These are phyloP conservation scores for Podarcis muralis DNA, from an alignment of 2,113 vertebrate genomes.

Conservation along the genomic window DNA sequence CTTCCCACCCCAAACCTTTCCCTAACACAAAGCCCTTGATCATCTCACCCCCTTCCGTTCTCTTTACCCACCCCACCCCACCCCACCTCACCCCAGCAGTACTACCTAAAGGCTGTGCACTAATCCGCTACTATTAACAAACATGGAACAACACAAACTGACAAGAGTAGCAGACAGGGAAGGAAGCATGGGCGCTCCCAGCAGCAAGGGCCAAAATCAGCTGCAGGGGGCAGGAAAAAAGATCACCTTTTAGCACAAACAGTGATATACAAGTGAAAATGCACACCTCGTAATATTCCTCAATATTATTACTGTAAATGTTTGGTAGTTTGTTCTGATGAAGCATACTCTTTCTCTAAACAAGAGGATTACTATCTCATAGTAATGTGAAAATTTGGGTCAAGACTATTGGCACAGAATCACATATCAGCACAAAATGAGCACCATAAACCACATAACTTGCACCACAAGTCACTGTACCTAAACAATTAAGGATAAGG, in stretches of 20 bases:
- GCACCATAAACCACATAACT: not conserved
- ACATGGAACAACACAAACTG: slow-evolving; percentile 18
- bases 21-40: slow-evolving; percentile 8
- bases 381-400: not conserved
- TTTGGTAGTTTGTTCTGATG: not conserved
- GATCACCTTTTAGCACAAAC: not conserved
- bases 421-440: not conserved
- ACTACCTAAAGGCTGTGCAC: slow-evolving; percentile 21
- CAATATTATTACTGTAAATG: not conserved
- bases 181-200: not conserved
- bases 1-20: not conserved
- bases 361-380: not conserved
- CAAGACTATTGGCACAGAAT: not conserved
- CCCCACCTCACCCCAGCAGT: not conserved
- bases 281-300: not conserved
- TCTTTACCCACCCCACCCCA: not conserved
- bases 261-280: not conserved
- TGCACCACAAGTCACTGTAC: not conserved
- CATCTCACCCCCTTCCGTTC: not conserved
- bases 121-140: slow-evolving; percentile 11
- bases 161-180: slow-evolving; percentile 1
- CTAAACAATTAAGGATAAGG: not conserved
- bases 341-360: not conserved
- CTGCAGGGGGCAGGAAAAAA: too few species aligned
- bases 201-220: not conserved